A percentile compares a stretch with the other conserved stretches of the same genome.
Evolutionary conservation across 2,888 invertebrate genomes (phyloP).

Genomic region (Drosophila bunnanda): DNA sequence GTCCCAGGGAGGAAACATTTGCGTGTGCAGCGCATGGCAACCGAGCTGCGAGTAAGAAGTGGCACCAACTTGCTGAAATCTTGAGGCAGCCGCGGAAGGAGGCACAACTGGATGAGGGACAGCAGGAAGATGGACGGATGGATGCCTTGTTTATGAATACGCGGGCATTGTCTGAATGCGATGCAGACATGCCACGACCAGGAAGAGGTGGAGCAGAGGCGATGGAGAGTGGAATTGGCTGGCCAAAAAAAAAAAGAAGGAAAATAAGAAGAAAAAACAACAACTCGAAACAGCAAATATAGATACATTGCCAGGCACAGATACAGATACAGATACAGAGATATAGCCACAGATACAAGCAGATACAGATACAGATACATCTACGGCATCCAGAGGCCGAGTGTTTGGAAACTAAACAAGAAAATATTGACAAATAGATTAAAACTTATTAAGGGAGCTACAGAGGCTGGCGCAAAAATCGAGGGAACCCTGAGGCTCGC

Average conservation of each 20-base stretch:
- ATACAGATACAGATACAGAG: constrained; percentile 24
- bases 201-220: constrained; percentile 37
- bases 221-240: constrained; percentile 31
- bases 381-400: constrained; percentile 38
- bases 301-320: constrained; percentile 23
- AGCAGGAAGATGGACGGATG: constrained; percentile 33
- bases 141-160: constrained; percentile 76
- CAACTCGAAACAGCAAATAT: constrained; percentile 38
- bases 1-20: constrained; percentile 14
- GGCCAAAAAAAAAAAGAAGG: constrained; percentile 33
- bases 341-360: constrained; percentile 20
- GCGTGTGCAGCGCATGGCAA: constrained; percentile 64
- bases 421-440: constrained; percentile 81
- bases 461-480: constrained; percentile 32
- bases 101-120: constrained; percentile 61
- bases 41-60: constrained; percentile 58
- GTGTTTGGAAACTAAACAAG: constrained; percentile 77
- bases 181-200: constrained; percentile 51
- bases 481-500: not conserved
- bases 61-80: constrained; percentile 58
- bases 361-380: constrained; percentile 32
- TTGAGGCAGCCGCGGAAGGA: constrained; percentile 38
- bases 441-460: constrained; percentile 71
- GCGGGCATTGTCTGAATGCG: constrained; percentile 69
- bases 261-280: constrained; percentile 7